These are phyloP conservation scores for Colius striatus DNA, from an alignment of 2,113 vertebrate species.

Conservation along the genomic window DNA sequence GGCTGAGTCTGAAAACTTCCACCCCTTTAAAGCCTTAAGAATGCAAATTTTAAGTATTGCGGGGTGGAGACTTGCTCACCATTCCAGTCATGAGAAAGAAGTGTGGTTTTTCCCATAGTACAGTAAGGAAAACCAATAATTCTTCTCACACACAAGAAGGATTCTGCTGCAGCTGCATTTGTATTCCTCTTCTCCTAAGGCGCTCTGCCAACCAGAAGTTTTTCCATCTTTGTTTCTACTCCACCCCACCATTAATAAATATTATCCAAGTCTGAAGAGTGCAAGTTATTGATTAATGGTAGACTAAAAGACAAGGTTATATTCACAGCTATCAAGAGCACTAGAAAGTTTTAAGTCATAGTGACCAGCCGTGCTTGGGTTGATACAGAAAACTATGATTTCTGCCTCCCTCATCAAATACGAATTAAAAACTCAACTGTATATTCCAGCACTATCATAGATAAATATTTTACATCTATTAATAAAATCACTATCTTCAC, in stretches of 20 bases:
- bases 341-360: slow-evolving; percentile 28
- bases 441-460: not conserved
- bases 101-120: not conserved
- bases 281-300: slow-evolving; percentile 51
- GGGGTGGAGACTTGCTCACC: not conserved
- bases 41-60: not conserved
- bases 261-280: slow-evolving; percentile 35
- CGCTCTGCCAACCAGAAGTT: slow-evolving; percentile 51
- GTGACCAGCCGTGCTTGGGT: not conserved
- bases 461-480: not conserved
- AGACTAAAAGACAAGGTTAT: slow-evolving; percentile 55
- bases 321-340: not conserved
- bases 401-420: not conserved
- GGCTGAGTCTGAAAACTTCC: not conserved
- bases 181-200: slow-evolving; percentile 46
- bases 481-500: not conserved
- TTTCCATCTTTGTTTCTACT: slow-evolving; percentile 61
- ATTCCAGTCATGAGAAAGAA: not conserved
- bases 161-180: slow-evolving; percentile 53
- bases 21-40: not conserved
- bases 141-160: slow-evolving; percentile 18
- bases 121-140: not conserved
- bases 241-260: slow-evolving; percentile 56
- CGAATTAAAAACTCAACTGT: not conserved
- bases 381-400: not conserved